phyloP scores from a whole-genome alignment of 2,113 vertebrate species.

The Bubo blakistoni region DNA sequence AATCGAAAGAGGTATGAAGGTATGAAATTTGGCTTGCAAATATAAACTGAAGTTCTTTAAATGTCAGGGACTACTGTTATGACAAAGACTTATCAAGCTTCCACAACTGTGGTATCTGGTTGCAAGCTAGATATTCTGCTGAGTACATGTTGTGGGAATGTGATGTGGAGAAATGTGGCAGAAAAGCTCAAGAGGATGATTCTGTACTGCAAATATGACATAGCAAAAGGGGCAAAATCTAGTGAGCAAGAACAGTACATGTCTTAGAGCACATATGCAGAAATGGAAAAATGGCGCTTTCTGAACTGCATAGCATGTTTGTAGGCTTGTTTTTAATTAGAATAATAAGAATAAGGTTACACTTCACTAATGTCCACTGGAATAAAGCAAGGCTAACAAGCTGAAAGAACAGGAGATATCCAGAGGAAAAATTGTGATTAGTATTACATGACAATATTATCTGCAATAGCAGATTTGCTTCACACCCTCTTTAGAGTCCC shows the following conservation, averaged over 20 bases:
- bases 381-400: background rate
- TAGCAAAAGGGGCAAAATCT: background rate
- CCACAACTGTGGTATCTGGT: background rate
- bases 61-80: slow-evolving; percentile 37
- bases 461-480: background rate
- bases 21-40: slow-evolving; percentile 50
- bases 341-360: background rate
- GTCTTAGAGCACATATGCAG: background rate
- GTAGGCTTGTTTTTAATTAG: background rate
- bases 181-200: background rate
- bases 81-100: slow-evolving; percentile 20
- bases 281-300: background rate
- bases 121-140: background rate
- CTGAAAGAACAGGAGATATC: background rate
- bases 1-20: slow-evolving; percentile 37
- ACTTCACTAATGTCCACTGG: background rate
- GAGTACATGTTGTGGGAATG: background rate
- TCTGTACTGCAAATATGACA: background rate
- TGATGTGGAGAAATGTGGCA: background rate
- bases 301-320: background rate
- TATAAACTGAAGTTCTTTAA: slow-evolving; percentile 39
- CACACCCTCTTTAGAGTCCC: background rate
- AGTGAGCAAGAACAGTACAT: background rate
- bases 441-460: background rate
- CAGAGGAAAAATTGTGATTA: background rate